Evolutionary conservation across 1,140 invertebrate genomes (phyloP).

Genomic region (Ectropis grisescens): DNA sequence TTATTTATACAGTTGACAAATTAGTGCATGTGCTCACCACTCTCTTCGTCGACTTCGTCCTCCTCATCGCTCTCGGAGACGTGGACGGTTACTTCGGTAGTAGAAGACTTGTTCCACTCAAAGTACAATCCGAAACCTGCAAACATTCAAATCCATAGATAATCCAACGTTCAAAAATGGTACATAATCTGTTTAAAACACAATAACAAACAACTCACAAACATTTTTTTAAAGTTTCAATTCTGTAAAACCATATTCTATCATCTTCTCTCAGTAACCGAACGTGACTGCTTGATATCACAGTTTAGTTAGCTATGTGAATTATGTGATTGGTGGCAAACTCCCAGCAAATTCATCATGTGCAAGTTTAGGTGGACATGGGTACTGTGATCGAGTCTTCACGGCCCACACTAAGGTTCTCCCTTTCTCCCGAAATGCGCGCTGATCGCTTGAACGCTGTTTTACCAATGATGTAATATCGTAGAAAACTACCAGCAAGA

Average conservation of each 20-base stretch:
- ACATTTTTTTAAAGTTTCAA: no score
- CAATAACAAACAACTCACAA: no score
- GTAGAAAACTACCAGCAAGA: constrained; percentile 21
- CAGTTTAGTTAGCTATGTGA: no score
- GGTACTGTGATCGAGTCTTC: constrained; percentile 97
- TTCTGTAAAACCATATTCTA: no score
- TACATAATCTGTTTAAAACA: no score
- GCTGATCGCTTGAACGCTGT: constrained; percentile 92
- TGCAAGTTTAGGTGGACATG: constrained; percentile 96
- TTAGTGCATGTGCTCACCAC: constrained; percentile 69
- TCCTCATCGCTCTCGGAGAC: constrained; percentile 95
- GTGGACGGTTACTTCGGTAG: constrained; percentile 88
- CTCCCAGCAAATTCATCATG: constrained; percentile 98
- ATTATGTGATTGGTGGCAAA: constrained; percentile 99
- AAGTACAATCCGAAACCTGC: constrained; percentile 97
- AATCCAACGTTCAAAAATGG: no score
- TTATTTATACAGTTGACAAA: no score
- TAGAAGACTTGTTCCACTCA: constrained; percentile 93
- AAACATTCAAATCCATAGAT: no score
- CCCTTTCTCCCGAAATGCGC: constrained; percentile 90
- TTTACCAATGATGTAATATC: constrained; percentile 72
- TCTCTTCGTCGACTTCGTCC: constrained; percentile 86
- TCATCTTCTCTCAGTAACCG: no score
- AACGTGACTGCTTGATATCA: no score
- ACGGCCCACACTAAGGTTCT: constrained; percentile 95